Evolutionary conservation across 2,113 vertebrate genomes (phyloP).

Genomic region (Spheniscus mendiculus): DNA sequence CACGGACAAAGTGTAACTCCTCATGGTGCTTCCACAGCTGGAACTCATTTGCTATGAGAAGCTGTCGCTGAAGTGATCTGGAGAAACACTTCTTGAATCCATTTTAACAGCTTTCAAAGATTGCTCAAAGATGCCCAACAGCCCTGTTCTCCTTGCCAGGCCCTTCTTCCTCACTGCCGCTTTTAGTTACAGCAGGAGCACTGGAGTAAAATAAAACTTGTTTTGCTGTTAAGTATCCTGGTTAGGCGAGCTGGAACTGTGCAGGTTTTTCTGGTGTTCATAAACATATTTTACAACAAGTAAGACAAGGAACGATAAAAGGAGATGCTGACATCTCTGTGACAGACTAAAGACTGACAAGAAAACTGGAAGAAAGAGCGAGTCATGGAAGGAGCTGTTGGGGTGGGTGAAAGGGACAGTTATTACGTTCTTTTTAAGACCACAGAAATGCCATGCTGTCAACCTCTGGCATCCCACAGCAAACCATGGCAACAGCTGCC

Average conservation of each 20-base stretch:
- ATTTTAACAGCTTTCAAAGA: neutral
- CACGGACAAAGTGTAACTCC: neutral
- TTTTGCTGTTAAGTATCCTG: neutral
- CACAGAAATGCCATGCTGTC: constrained; percentile 78
- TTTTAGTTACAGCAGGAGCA: neutral
- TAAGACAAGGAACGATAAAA: neutral
- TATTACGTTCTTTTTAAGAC: neutral
- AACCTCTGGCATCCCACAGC: constrained; percentile 84
- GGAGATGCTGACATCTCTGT: neutral
- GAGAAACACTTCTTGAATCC: constrained; percentile 4
- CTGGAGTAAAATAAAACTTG: neutral
- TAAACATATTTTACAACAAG: neutral
- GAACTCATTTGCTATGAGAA: neutral
- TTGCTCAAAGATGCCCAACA: constrained; percentile 3
- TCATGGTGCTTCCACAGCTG: neutral
- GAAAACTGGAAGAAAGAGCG: neutral
- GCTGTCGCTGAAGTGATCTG: neutral
- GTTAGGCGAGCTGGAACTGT: neutral
- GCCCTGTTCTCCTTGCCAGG: neutral
- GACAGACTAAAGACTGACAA: neutral
- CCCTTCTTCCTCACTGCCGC: neutral
- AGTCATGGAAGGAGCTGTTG: neutral
- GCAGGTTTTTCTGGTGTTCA: neutral
- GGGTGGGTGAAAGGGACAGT: neutral
- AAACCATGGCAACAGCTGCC: constrained; percentile 91